These are phyloP conservation scores for Melinaea menophilus DNA, from an alignment of 2,888 invertebrate genomes.

Conservation along the genomic window DNA sequence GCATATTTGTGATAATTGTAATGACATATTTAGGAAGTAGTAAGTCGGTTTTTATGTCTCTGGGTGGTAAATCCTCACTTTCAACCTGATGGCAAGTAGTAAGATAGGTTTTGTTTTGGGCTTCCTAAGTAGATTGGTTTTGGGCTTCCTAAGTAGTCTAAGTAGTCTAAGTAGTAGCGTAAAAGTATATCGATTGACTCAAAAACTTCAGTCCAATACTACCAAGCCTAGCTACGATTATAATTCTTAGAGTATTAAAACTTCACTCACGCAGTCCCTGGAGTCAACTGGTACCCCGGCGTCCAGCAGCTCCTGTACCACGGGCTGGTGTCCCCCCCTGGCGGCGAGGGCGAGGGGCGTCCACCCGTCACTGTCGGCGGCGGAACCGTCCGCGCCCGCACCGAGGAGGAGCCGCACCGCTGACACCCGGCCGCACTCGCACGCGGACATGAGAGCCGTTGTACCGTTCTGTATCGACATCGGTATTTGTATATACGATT, in stretches of 20 bases:
- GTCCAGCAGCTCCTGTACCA: slow-evolving; percentile 89
- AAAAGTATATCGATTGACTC: too few relatives aligned
- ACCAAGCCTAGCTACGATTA: background rate
- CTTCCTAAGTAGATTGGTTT: too few relatives aligned
- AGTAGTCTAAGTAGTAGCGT: too few relatives aligned
- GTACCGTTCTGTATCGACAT: slow-evolving; percentile 86
- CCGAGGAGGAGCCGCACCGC: slow-evolving; percentile 91
- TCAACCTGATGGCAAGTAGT: too few relatives aligned
- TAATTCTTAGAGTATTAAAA: background rate
- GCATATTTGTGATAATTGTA: too few relatives aligned
- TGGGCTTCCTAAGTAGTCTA: too few relatives aligned
- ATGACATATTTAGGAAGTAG: too few relatives aligned
- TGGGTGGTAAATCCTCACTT: too few relatives aligned
- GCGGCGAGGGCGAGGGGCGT: slow-evolving; percentile 93
- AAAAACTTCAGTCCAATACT: too few relatives aligned
- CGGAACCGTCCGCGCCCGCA: slow-evolving; percentile 94
- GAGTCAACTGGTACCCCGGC: slow-evolving; percentile 92
- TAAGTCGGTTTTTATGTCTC: too few relatives aligned
- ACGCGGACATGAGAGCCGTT: slow-evolving; percentile 95
- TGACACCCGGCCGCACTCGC: slow-evolving; percentile 88
- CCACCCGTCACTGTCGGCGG: slow-evolving; percentile 96
- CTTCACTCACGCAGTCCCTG: slow-evolving; percentile 85
- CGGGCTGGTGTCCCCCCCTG: slow-evolving; percentile 90
- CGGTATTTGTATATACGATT: too few relatives aligned
- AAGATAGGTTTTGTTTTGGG: too few relatives aligned